Conservation (phyloP, 2,113 vertebrate genomes). For the Heteronetta atricapilla region DNA sequence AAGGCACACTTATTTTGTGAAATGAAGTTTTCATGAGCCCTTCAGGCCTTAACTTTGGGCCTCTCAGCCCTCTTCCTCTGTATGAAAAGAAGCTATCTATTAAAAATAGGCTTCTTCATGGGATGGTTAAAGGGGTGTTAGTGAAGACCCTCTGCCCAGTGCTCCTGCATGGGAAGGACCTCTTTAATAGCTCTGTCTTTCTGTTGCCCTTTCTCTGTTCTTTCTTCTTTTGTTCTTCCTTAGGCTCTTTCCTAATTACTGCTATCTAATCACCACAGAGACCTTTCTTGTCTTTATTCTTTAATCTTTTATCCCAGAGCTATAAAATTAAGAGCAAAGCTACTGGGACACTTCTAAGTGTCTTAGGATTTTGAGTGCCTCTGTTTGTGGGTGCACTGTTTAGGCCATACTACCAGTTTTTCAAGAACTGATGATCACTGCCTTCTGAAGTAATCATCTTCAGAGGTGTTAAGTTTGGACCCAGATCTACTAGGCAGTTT, state of each 20-base stretch:
- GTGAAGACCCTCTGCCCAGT: constrained; percentile 54
- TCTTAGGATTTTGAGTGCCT: neutral
- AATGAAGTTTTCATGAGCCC: neutral
- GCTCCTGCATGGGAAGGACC: constrained; percentile 63
- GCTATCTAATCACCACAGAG: constrained; percentile 21
- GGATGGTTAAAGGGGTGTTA: constrained; percentile 15
- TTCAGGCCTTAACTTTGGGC: constrained; percentile 53
- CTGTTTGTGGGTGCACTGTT: neutral
- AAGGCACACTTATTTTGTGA: neutral
- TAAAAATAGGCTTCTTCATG: neutral
- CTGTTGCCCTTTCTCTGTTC: constrained; percentile 34
- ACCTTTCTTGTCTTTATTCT: neutral
- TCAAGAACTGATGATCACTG: neutral
- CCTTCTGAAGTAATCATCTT: neutral
- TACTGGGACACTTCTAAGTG: neutral
- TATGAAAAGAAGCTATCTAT: neutral
- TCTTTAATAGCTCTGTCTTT: constrained; percentile 60
- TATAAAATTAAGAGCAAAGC: neutral
- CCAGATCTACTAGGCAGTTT: neutral
- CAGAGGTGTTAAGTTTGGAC: neutral
- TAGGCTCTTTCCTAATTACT: constrained; percentile 28
- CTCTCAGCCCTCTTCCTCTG: neutral
- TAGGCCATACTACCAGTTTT: neutral
- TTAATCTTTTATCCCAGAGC: constrained; percentile 7
- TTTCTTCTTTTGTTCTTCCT: constrained; percentile 18